These are phyloP conservation scores for Etheostoma spectabile DNA, from an alignment of 2,113 vertebrate species.

Conservation along the genomic window DNA sequence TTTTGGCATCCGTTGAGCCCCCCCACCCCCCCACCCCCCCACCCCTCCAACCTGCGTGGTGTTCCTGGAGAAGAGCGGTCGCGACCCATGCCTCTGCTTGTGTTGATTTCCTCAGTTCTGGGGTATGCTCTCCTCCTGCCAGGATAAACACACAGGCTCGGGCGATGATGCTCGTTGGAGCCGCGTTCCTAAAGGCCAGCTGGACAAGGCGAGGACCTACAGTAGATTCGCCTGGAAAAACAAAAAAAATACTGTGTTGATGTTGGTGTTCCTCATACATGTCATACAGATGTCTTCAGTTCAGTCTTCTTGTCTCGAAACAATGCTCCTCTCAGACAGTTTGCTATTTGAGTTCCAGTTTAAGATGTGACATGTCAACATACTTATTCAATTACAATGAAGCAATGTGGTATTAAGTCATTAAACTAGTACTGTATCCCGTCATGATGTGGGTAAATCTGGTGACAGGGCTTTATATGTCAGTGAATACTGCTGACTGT, in stretches of 20 bases:
- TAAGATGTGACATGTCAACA: conserved; percentile 22
- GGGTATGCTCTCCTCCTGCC: conserved; percentile 69
- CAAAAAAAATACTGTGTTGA: conserved; percentile 51
- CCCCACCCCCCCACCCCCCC: conserved; percentile 5
- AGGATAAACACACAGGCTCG: conserved; percentile 76
- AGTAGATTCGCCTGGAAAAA: conserved; percentile 48
- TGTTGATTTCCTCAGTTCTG: conserved; percentile 75
- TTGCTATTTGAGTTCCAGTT: conserved; percentile 9
- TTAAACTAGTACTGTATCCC: conserved; percentile 6
- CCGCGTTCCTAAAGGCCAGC: conserved; percentile 57
- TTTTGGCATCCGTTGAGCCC: conserved; percentile 41
- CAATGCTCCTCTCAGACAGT: not conserved
- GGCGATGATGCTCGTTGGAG: conserved; percentile 56
- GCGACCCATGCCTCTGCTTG: conserved; percentile 33
- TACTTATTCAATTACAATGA: conserved; percentile 5
- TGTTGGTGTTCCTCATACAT: conserved; percentile 8
- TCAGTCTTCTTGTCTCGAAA: conserved; percentile 15
- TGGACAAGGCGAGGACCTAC: conserved; percentile 48
- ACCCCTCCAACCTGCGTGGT: conserved; percentile 32
- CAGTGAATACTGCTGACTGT: not conserved
- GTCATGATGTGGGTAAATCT: not conserved
- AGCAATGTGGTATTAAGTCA: not conserved
- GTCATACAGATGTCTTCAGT: conserved; percentile 28
- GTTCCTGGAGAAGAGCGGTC: conserved; percentile 53
- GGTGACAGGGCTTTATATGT: not conserved